Evolutionary conservation across 2,113 vertebrate genomes (phyloP).

Genomic region (Chrysochloris asiatica): DNA sequence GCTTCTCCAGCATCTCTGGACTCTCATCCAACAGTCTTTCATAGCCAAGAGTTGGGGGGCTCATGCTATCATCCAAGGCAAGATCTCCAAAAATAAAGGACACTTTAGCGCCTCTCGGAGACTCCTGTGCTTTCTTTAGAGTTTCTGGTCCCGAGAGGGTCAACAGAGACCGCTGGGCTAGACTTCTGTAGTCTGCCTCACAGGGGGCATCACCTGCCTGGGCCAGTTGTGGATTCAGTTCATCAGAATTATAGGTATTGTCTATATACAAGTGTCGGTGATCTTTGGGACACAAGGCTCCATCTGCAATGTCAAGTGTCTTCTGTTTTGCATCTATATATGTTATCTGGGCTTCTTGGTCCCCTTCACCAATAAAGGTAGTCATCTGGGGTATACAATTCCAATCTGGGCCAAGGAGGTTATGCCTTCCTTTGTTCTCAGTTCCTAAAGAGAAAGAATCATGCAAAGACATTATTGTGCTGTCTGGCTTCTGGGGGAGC

Average conservation of each 20-base stretch:
- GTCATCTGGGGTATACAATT: conserved; percentile 91
- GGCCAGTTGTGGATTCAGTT: conserved; percentile 85
- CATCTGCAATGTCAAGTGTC: conserved; percentile 86
- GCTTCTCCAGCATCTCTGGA: conserved; percentile 92
- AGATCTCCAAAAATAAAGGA: conserved; percentile 99
- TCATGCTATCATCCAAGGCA: conserved; percentile 90
- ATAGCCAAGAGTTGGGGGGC: conserved; percentile 94
- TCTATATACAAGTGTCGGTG: conserved; percentile 90
- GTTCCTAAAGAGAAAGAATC: conserved; percentile 84
- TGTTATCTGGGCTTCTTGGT: conserved; percentile 88
- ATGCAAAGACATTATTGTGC: conserved; percentile 67
- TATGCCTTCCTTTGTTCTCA: conserved; percentile 90
- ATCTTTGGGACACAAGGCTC: conserved; percentile 88
- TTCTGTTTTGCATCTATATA: conserved; percentile 90
- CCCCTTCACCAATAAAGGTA: conserved; percentile 89
- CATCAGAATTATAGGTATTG: conserved; percentile 87
- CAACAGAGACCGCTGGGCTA: conserved; percentile 88
- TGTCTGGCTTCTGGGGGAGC: neutral
- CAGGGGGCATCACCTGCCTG: conserved; percentile 87
- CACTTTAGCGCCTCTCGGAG: conserved; percentile 94
- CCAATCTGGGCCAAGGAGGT: conserved; percentile 92
- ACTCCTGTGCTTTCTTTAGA: conserved; percentile 90
- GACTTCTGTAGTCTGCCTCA: conserved; percentile 87
- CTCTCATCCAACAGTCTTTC: conserved; percentile 95
- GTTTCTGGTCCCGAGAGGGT: conserved; percentile 88